Evolutionary conservation across 1,140 invertebrate genomes (phyloP).

Genomic region (Lamellibrachia luymesi): DNA sequence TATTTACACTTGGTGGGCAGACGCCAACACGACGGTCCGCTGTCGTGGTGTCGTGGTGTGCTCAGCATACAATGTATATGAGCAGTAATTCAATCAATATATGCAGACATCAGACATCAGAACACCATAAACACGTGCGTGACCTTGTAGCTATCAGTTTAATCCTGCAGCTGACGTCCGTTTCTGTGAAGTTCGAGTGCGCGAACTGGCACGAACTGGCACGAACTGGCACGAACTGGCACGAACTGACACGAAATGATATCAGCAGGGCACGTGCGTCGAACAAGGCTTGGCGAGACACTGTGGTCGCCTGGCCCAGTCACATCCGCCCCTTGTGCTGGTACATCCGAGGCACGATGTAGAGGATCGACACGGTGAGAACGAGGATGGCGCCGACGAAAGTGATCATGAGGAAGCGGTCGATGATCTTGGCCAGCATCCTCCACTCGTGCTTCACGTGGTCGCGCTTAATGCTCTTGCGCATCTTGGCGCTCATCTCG

Average conservation of each 20-base stretch:
- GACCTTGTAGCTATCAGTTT: neutral
- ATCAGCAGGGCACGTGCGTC: neutral
- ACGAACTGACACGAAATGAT: neutral
- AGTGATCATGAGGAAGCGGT: slow-evolving; percentile 18
- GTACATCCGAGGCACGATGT: slow-evolving; percentile 20
- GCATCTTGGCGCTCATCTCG: slow-evolving; percentile 17
- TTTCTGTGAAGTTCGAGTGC: neutral
- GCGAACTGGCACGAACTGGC: neutral
- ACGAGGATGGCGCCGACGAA: slow-evolving; percentile 17
- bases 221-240: neutral
- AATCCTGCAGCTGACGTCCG: neutral
- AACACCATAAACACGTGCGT: neutral
- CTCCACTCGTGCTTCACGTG: slow-evolving; percentile 23
- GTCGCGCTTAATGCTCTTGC: slow-evolving; percentile 7
- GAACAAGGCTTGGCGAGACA: neutral
- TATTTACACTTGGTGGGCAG: neutral
- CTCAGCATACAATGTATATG: neutral
- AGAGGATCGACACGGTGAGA: slow-evolving; percentile 23
- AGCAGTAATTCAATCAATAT: neutral
- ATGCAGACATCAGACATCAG: neutral
- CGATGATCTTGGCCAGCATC: slow-evolving; percentile 25
- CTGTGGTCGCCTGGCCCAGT: neutral
- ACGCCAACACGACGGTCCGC: neutral
- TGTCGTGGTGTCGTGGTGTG: neutral
- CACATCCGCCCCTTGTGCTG: slow-evolving; percentile 6